phyloP scores from a whole-genome alignment of 2,113 vertebrate genomes.

The Trogon melanurus region DNA sequence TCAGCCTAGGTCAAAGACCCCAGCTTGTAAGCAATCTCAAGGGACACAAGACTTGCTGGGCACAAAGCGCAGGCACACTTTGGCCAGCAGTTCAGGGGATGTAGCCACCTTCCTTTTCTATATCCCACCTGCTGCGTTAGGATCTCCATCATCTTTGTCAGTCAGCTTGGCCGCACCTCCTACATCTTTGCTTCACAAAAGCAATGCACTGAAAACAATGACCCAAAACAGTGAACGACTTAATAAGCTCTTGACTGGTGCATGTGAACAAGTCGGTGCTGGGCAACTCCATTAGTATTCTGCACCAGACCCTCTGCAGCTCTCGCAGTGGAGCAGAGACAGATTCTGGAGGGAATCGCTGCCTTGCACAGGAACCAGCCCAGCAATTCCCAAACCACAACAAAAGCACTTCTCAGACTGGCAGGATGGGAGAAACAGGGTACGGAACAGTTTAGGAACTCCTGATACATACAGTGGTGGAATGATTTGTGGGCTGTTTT shows the following conservation, averaged over 20 bases:
- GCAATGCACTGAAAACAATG: neutral
- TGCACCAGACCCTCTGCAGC: rapidly evolving
- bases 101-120: neutral
- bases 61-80: neutral
- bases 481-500: neutral
- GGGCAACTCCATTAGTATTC: neutral
- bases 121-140: neutral
- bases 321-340: neutral
- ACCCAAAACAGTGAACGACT: neutral
- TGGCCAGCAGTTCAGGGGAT: neutral
- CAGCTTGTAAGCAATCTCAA: neutral
- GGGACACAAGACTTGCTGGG: neutral
- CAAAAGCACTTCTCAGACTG: neutral
- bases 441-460: neutral
- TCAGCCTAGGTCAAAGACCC: neutral
- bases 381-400: neutral
- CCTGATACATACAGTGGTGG: neutral
- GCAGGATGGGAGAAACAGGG: neutral
- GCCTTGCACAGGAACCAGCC: neutral
- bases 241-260: neutral
- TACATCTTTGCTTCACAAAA: neutral
- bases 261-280: neutral
- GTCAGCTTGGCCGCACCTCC: neutral
- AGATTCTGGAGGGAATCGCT: neutral
- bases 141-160: neutral